Base-by-base conservation (phyloP, 2,113 vertebrate species). In the Daphoenositta chrysoptera region DNA sequence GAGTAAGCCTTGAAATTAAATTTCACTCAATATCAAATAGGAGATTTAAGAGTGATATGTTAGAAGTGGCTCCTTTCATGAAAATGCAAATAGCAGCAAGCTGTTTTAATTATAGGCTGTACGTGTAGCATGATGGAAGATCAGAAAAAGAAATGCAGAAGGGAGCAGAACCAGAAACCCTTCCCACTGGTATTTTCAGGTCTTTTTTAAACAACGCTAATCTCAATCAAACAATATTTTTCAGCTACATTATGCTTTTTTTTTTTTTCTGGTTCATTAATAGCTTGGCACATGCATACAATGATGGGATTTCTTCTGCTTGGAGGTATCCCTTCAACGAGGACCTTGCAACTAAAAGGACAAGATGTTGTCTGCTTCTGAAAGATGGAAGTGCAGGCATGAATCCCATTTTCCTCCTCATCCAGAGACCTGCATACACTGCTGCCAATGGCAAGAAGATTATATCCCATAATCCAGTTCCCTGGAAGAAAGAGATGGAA, bases 101-200 rank as follows among this genome's bases (percentile, higher is more conserved):
- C 89, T 93, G 83, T 54, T 96, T 97, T 96, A 96, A 96, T 97
- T 90, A 95, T 68, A 92, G 90, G 58, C 83, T 96, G 9, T 72
- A 80, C 84, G 82, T 45, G 21, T 50, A 54, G 66, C 77, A 89
- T 87, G 79, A 85, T 91, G 83, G 54, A 85, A 96, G 63, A 76
- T 15, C 50, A 65, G 61, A 6, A 78, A 65, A 57, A 81, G n/a
- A 90, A 57, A 35, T 30, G 20, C 30, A 92, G 53, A 72, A 83
- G 54, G 79, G 33, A 85, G 30, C 28, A 90, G 64, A 91, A 65
- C 33, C 60, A 68, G 87, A 80, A 91, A 91, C 69, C 28, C 31
- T 69, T 85, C 54, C 57, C 12, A 21, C 22, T 22, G 24, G 47
- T 83, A 83, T 92, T 90, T 94, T 86, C 73, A 56, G 73, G 69